Evolutionary conservation across 2,888 invertebrate genomes (phyloP).

Genomic region (Drosophila paracracens): DNA sequence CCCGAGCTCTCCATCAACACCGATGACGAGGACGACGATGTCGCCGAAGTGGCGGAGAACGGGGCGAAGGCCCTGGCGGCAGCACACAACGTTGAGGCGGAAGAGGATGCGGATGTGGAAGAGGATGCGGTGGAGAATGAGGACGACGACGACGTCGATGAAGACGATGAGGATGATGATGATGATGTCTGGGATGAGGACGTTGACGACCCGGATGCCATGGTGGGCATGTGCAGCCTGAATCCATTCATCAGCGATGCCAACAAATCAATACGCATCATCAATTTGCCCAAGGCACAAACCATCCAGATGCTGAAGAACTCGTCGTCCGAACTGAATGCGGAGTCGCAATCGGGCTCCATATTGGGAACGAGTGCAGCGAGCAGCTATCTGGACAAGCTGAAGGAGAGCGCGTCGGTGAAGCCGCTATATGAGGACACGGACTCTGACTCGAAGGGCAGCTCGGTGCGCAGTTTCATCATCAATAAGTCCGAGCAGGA

Average conservation of each 20-base stretch:
- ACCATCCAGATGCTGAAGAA: constrained; percentile 78
- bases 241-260: constrained; percentile 82
- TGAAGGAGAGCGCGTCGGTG: constrained; percentile 74
- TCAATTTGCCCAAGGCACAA: constrained; percentile 82
- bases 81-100: constrained; percentile 72
- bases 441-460: constrained; percentile 84
- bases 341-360: constrained; percentile 43
- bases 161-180: constrained; percentile 66
- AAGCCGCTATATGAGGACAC: constrained; percentile 84
- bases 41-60: constrained; percentile 22
- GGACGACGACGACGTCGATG: constrained; percentile 79
- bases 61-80: background rate
- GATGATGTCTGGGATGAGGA: constrained; percentile 78
- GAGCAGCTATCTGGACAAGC: constrained; percentile 79
- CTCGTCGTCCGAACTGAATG: constrained; percentile 62
- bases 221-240: constrained; percentile 63
- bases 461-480: constrained; percentile 83
- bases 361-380: constrained; percentile 45
- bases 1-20: constrained; percentile 80
- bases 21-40: constrained; percentile 68
- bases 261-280: constrained; percentile 84
- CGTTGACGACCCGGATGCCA: constrained; percentile 77
- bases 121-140: constrained; percentile 76
- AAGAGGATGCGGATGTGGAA: constrained; percentile 68
- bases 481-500: constrained; percentile 84